These are phyloP conservation scores for Coleophora flavipennella DNA, from an alignment of 2,888 invertebrate species.

Conservation along the genomic window DNA sequence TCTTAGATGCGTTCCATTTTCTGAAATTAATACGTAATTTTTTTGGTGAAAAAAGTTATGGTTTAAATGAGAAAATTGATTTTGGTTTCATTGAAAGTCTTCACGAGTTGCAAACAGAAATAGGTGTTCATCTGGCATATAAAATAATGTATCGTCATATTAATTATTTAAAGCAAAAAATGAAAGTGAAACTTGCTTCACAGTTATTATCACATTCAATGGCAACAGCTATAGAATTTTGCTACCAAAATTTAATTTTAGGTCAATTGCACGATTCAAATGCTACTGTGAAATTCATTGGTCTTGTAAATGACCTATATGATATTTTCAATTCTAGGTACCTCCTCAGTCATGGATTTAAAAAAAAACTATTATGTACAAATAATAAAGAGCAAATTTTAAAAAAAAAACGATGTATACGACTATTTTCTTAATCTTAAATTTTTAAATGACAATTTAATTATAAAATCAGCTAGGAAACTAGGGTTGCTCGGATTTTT, in stretches of 20 bases:
- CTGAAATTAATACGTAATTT: background rate
- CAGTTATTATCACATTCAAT: constrained; percentile 1
- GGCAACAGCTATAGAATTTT: background rate
- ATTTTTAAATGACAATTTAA: background rate
- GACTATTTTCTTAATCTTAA: background rate
- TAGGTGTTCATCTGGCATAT: background rate
- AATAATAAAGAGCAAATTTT: background rate
- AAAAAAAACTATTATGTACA: background rate
- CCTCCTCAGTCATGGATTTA: background rate
- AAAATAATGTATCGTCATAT: background rate
- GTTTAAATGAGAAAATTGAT: background rate
- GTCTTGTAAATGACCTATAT: background rate
- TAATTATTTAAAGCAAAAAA: background rate
- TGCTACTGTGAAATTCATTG: background rate
- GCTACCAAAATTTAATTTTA: background rate
- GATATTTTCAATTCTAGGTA: background rate
- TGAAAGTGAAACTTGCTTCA: no score
- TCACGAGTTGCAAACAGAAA: background rate
- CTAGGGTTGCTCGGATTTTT: no score
- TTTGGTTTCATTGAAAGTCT: background rate
- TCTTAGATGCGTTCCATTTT: background rate
- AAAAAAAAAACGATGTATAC: background rate
- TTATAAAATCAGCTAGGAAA: no score
- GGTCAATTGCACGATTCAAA: background rate
- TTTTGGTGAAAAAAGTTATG: background rate